phyloP scores from a whole-genome alignment of 2,797 vertebrate species.

The Centroberyx gerrardi region DNA sequence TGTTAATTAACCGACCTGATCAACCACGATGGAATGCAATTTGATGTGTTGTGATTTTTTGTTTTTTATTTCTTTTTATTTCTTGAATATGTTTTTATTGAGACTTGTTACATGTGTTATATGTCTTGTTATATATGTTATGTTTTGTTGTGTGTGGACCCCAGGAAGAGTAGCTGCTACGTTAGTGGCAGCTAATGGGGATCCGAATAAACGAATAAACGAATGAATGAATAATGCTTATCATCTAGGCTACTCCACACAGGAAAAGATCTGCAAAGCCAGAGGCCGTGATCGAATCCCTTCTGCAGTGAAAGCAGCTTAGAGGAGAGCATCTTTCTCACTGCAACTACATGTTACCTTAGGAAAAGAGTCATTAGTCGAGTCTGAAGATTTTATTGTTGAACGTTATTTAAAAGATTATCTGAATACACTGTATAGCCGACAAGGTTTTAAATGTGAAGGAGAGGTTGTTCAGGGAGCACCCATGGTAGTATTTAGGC shows the following conservation, averaged over 20 bases:
- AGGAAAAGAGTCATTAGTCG: conserved; percentile 44
- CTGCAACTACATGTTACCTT: conserved; percentile 45
- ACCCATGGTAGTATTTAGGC: conserved; percentile 29
- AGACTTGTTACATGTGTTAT: too few species aligned
- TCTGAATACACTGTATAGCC: conserved; percentile 67
- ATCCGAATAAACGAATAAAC: too few species aligned
- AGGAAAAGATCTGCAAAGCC: conserved; percentile 97
- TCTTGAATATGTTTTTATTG: too few species aligned
- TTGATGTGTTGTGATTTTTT: too few species aligned
- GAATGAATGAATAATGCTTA: conserved; percentile 62
- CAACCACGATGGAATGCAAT: too few species aligned
- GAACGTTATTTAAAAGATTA: conserved; percentile 52
- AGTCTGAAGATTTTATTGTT: conserved; percentile 44
- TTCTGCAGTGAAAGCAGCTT: conserved; percentile 90
- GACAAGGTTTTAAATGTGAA: conserved; percentile 63
- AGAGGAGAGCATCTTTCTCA: conserved; percentile 1
- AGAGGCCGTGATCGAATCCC: conserved; percentile 93
- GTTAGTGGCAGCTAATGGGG: too few species aligned
- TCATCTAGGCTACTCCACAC: conserved; percentile 69
- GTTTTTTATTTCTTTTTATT: too few species aligned
- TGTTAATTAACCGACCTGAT: too few species aligned
- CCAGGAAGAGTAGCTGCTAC: too few species aligned
- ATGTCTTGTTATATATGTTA: too few species aligned
- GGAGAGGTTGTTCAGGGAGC: conserved; percentile 11
- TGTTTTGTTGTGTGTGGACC: too few species aligned